Conservation (phyloP, 1,140 invertebrate genomes). For the Fopius arisanus region DNA sequence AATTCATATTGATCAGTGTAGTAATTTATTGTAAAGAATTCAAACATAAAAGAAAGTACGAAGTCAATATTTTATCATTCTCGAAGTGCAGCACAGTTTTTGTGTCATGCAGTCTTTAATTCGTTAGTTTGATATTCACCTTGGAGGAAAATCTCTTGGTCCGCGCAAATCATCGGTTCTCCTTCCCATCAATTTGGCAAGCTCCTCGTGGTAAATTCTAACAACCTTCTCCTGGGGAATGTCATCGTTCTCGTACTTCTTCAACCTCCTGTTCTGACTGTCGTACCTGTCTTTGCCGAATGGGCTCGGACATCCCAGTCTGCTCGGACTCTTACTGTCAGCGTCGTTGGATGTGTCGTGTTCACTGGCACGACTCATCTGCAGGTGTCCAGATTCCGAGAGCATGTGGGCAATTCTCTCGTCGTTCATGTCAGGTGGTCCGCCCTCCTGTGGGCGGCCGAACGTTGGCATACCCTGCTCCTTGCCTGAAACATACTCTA, state of each 20-base stretch:
- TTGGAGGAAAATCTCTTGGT: slow-evolving; percentile 68
- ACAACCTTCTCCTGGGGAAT: slow-evolving; percentile 97
- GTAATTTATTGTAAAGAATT: no score
- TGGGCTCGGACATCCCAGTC: slow-evolving; percentile 77
- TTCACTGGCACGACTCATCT: slow-evolving; percentile 59
- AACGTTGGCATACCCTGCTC: slow-evolving; percentile 79
- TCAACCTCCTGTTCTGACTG: slow-evolving; percentile 76
- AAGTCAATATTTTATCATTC: no score
- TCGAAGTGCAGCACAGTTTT: no score
- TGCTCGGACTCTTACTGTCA: slow-evolving; percentile 78
- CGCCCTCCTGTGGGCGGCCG: slow-evolving; percentile 74
- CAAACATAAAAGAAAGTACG: no score
- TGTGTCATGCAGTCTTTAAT: not conserved
- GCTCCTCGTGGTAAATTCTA: slow-evolving; percentile 95
- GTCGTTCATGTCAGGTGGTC: slow-evolving; percentile 82
- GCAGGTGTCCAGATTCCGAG: slow-evolving; percentile 84
- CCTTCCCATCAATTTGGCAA: slow-evolving; percentile 89
- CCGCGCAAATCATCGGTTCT: slow-evolving; percentile 76
- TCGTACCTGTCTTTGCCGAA: slow-evolving; percentile 76
- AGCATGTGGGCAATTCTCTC: slow-evolving; percentile 94
- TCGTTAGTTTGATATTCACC: slow-evolving; percentile 46
- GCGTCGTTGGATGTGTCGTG: slow-evolving; percentile 62
- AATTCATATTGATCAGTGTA: slow-evolving; percentile 49
- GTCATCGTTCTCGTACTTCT: slow-evolving; percentile 92
- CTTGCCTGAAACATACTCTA: slow-evolving; percentile 77